Conservation (phyloP, 2,888 invertebrate species). For the Thalpophila matura region DNA sequence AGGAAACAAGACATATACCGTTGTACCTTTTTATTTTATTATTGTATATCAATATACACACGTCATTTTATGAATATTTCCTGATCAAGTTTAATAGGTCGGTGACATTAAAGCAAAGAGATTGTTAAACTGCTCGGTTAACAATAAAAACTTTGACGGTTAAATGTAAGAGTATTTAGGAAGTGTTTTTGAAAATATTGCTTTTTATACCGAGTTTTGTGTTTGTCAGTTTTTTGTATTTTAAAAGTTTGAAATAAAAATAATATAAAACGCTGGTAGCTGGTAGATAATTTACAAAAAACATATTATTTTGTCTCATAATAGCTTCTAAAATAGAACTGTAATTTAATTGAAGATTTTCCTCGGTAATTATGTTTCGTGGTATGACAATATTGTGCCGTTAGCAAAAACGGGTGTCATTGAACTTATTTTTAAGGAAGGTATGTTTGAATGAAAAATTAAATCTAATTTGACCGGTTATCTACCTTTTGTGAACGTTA, state of each 20-base stretch:
- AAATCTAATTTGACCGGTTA: constrained; percentile 10
- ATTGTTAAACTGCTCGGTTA: constrained; percentile 26
- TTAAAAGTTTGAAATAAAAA: too few species aligned
- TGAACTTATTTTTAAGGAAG: constrained; percentile 14
- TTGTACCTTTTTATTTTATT: constrained; percentile 40
- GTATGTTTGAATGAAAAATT: constrained; percentile 14
- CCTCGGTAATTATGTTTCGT: background rate
- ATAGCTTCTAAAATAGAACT: background rate
- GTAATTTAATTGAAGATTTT: background rate
- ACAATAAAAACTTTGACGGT: constrained; percentile 6
- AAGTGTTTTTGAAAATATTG: constrained; percentile 1
- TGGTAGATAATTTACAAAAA: too few species aligned
- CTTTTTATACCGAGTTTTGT: background rate
- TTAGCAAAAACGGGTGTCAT: constrained; percentile 18
- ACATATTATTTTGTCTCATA: background rate
- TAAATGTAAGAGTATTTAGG: constrained; percentile 8
- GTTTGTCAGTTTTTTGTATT: background rate
- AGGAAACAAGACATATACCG: constrained; percentile 60
- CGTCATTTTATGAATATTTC: constrained; percentile 48
- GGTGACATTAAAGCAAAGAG: constrained; percentile 30
- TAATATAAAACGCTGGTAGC: too few species aligned
- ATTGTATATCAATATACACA: constrained; percentile 26
- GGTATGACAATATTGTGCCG: constrained; percentile 11
- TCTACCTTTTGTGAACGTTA: constrained; percentile 10
- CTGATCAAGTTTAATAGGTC: constrained; percentile 38